Base-by-base conservation (phyloP, 2,888 invertebrate genomes). In the Sminthurinus aureus region DNA sequence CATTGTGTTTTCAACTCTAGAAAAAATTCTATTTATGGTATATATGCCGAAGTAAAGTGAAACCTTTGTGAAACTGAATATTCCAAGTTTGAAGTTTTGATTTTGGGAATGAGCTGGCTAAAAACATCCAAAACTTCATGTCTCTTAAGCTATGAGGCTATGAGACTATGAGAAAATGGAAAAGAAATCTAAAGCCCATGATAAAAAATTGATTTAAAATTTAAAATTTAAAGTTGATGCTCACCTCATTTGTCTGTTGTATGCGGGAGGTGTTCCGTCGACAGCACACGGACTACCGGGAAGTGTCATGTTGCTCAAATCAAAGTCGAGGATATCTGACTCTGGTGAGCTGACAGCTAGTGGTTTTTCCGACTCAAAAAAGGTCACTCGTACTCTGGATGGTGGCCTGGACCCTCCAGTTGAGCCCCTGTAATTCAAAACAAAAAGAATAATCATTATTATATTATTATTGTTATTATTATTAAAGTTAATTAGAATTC, bases 291-390 rank as follows among this genome's bases (percentile, higher is more conserved):
- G 88, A 85, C 88, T 88, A 83, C 86, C 87, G 83, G 86, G 87
- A 20, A 67, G 15, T 87, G 87, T 85, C 87, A 87, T 88, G 86
- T 87, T 87, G 87, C 87, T 88, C 87, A 87, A 83, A 82, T 88
- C 88, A 85, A 87, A 88, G 86, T 92, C 90, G 88, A 92, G 91
- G 86, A 91, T 90, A 84, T 91, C 91, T 88, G 92, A 92, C 90
- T 93, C 92, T 64, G 92, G 92, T 89, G 93, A 93, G 91, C 92
- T 94, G 89, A 93, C 92, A 88, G 91, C 91, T 92, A 94, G 94
- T 87, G 95, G 95, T 91, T 94, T 93, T 90, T 93, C 94, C 90
- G 94, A 94, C 92, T 95, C 95, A 92, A 94, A 95, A 92, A 95
- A 95, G 89, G 94, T 94, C 90, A 95, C 95, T 89, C 95, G 94